Evolutionary conservation across 2,888 invertebrate species (phyloP).

Genomic region (Danaus chrysippus): DNA sequence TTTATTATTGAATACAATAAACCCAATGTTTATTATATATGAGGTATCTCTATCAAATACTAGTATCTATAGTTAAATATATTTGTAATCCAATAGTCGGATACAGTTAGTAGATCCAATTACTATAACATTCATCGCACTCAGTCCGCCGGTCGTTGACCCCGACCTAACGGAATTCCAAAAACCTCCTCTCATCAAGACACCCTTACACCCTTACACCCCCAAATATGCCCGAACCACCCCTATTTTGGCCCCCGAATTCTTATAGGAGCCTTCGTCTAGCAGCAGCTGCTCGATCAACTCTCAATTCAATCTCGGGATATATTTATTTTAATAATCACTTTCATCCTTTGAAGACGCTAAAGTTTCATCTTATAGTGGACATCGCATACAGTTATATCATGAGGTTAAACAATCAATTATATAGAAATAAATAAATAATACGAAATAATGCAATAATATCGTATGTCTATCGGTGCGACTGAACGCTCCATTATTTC

Average conservation of each 20-base stretch:
- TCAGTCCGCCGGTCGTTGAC: conserved; percentile 70
- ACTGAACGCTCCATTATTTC: conserved; percentile 49
- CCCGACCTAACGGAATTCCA: conserved; percentile 73
- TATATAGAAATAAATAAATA: not conserved
- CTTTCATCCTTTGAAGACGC: no score
- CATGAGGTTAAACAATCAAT: not conserved
- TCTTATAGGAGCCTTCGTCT: conserved; percentile 48
- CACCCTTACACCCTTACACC: conserved; percentile 52
- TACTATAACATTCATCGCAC: conserved; percentile 71
- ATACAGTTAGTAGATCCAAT: conserved; percentile 52
- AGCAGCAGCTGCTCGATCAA: conserved; percentile 21
- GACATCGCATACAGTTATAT: no score
- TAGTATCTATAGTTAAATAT: conserved; percentile 8
- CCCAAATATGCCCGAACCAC: conserved; percentile 66
- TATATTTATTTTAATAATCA: no score
- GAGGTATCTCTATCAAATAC: not conserved
- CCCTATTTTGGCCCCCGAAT: conserved; percentile 74
- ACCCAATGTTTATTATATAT: no score
- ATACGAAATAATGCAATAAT: not conserved
- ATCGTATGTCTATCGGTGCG: conserved; percentile 12
- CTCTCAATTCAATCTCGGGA: not conserved
- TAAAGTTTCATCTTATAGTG: no score
- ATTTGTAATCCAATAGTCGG: conserved; percentile 25
- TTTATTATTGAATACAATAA: no score
- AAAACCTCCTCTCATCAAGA: conserved; percentile 78